Percentiles rank a stretch among this genome's conserved stretches.
Conservation (phyloP, 2,113 vertebrate species). For the human (Homo sapiens) region DNA sequence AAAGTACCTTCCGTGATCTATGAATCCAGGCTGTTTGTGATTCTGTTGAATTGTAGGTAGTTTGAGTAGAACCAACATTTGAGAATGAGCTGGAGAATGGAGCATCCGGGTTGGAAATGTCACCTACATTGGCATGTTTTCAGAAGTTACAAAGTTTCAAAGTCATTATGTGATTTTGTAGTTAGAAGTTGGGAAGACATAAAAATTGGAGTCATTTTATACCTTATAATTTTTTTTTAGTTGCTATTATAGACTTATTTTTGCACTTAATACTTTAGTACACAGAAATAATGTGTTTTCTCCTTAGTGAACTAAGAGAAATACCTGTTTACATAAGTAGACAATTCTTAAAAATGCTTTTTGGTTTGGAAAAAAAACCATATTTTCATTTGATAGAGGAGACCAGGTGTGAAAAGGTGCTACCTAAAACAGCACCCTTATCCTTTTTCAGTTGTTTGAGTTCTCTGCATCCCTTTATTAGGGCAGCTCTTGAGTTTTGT, state of each 20-base stretch:
- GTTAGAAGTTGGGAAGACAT: neutral
- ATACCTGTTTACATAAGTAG: neutral
- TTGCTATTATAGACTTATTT: neutral
- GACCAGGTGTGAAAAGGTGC: neutral
- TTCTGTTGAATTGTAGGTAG: neutral
- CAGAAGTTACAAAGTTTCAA: neutral
- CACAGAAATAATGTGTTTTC: conserved; percentile 16
- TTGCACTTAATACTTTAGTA: conserved; percentile 20
- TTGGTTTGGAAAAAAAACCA: conserved; percentile 2
- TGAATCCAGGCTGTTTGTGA: neutral
- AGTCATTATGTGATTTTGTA: neutral
- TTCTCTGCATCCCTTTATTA: neutral
- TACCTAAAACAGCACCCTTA: neutral
- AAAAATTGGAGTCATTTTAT: conserved; percentile 2
- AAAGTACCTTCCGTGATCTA: neutral
- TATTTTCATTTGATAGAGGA: neutral
- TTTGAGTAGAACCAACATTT: neutral
- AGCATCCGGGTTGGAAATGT: neutral
- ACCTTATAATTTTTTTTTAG: neutral
- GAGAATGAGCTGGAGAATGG: neutral
- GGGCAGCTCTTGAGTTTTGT: neutral
- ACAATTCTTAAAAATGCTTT: neutral
- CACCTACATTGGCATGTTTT: neutral
- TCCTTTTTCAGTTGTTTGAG: neutral
- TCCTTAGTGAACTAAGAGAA: conserved; percentile 15